Base-by-base conservation (phyloP, 2,888 invertebrate species). In the Andrena haemorrhoa region DNA sequence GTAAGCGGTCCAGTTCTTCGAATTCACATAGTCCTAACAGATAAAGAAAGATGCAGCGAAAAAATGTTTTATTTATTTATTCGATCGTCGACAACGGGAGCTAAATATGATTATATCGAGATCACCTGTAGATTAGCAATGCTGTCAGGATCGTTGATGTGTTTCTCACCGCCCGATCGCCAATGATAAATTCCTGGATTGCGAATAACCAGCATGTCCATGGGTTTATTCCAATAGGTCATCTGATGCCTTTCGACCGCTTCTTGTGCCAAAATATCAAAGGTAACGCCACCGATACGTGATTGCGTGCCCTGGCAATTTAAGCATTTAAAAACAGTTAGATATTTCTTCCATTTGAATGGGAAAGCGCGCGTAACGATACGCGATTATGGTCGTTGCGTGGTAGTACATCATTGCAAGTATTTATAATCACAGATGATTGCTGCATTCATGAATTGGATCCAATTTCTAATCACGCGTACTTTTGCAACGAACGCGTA, bases 111-210 rank as follows among this genome's bases (percentile, higher is more conserved):
- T 26, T n/a, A 2, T 6, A 2, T 51, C n/a, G 16, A 31, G 23
- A n/a, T 87, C 92, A 96, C 96, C 95, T 96, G 96, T 41, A 97
- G 94, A 89, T 96, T 96, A n/a, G 96, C 96, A 86, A 95, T 95
- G 84, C 95, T 95, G 88, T 96, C 95, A 0, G 99, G 99, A 92
- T 99, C 99, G 94, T 99, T 99, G 91, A 99, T 97, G 94, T 99
- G 99, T 88, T 98, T 98, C 95, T 99, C 99, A 2, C 99, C 99
- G 20, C 98, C 99, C 84, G 97, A 96, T 89, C 99, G 96, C 99
- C 99, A 99, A 94, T 99, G 99, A 94, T 98, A 99, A 90, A 96
- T 96, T 7, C 99, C 99, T 12, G 98, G 98, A 94, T 98, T 98
- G 77, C 98, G 95, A 53, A 98, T 95, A 31, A 97, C 95, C 3